Evolutionary conservation across 2,888 invertebrate species (phyloP).

Genomic region (Formica aserva): DNA sequence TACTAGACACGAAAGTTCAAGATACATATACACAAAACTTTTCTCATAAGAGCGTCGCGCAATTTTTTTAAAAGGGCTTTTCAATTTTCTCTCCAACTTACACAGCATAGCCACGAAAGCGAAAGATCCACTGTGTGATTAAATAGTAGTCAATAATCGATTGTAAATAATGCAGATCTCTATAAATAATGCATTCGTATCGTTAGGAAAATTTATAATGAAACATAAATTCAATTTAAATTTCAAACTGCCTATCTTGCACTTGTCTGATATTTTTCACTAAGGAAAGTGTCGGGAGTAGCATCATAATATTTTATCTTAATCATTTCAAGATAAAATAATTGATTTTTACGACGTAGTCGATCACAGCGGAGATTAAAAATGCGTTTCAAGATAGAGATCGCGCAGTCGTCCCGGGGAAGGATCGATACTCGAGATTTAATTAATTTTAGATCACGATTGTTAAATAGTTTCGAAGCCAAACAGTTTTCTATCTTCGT

Average conservation of each 20-base stretch:
- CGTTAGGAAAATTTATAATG: not conserved
- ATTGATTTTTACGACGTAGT: not conserved
- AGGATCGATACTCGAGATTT: constrained; percentile 4
- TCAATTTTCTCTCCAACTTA: constrained; percentile 31
- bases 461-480: constrained; percentile 56
- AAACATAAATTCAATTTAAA: not conserved
- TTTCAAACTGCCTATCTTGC: not conserved
- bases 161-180: not conserved
- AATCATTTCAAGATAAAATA: not conserved
- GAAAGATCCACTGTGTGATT: not conserved
- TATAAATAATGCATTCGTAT: not conserved
- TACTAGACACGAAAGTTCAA: constrained; percentile 36
- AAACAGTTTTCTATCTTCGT: constrained; percentile 75
- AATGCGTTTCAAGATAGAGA: constrained; percentile 38
- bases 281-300: not conserved
- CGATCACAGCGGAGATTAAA: constrained; percentile 28
- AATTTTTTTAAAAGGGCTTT: constrained; percentile 51
- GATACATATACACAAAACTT: constrained; percentile 39
- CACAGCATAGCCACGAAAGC: not conserved
- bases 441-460: constrained; percentile 46
- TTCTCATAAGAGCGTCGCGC: constrained; percentile 49
- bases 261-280: not conserved
- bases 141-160: constrained; percentile 3
- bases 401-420: not conserved
- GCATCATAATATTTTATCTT: not conserved